Conservation (phyloP, 2,113 vertebrate species). For the Hystrix brachyura region DNA sequence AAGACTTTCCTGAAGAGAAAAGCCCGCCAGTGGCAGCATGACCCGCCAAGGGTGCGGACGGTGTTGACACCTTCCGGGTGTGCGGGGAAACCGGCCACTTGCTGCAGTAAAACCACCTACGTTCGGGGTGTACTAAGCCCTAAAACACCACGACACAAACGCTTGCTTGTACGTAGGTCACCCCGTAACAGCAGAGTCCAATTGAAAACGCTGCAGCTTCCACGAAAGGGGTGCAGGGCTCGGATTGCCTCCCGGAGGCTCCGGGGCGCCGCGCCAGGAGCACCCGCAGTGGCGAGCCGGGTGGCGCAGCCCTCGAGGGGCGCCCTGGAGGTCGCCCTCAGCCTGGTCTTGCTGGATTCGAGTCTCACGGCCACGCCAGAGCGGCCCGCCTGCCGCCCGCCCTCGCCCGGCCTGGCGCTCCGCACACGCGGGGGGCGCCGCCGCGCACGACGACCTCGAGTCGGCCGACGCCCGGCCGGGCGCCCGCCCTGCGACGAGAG, state of each 20-base stretch:
- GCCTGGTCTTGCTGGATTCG: too few relatives aligned
- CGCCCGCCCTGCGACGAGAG: too few relatives aligned
- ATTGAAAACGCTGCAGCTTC: slow-evolving; percentile 46
- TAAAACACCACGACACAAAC: slow-evolving; percentile 60
- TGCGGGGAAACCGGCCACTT: slow-evolving; percentile 7
- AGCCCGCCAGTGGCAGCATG: not conserved
- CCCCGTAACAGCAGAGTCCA: slow-evolving; percentile 45
- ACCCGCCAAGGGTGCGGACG: not conserved
- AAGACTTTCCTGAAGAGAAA: slow-evolving; percentile 36
- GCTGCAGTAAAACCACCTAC: slow-evolving; percentile 47
- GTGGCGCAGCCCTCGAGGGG: too few relatives aligned
- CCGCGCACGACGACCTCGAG: too few relatives aligned
- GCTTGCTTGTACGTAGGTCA: slow-evolving; percentile 60
- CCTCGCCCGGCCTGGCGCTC: too few relatives aligned
- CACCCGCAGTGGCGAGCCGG: not conserved
- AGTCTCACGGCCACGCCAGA: too few relatives aligned
- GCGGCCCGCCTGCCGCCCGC: too few relatives aligned
- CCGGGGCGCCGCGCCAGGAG: not conserved
- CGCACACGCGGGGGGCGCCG: too few relatives aligned
- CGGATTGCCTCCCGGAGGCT: not conserved
- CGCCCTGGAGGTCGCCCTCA: too few relatives aligned
- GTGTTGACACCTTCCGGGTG: not conserved
- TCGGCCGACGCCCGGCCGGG: too few relatives aligned
- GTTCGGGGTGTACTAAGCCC: not conserved
- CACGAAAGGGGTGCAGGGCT: slow-evolving; percentile 18